Conservation (phyloP, 1,140 invertebrate species). For the Drosophila seguyi region DNA sequence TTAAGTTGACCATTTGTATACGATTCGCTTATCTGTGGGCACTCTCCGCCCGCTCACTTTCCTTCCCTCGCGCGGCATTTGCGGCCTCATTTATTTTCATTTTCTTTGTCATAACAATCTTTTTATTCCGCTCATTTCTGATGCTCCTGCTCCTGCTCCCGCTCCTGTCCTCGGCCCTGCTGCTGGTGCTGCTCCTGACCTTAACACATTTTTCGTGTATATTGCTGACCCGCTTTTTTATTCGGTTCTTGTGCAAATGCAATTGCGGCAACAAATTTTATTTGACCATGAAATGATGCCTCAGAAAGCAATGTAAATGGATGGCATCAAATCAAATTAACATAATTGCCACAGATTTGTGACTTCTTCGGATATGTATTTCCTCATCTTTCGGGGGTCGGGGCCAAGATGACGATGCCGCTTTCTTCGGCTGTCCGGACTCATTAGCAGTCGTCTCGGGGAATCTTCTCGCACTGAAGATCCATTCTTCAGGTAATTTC, state of each 20-base stretch:
- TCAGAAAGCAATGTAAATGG: constrained; percentile 48
- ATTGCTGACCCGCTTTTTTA: constrained; percentile 47
- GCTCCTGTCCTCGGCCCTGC: background rate
- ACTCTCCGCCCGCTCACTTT: constrained; percentile 10
- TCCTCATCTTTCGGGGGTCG: background rate
- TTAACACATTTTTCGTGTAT: constrained; percentile 51
- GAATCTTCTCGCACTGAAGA: constrained; percentile 15
- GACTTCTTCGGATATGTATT: constrained; percentile 27
- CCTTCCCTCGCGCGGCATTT: constrained; percentile 48
- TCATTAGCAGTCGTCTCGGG: constrained; percentile 55
- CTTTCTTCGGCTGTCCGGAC: constrained; percentile 47
- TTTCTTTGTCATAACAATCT: constrained; percentile 82
- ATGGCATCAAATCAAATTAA: constrained; percentile 73
- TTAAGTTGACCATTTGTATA: constrained; percentile 84
- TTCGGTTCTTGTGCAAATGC: constrained; percentile 63
- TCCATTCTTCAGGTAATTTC: constrained; percentile 34
- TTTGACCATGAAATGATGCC: constrained; percentile 63
- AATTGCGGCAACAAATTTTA: constrained; percentile 80
- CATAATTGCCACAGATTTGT: constrained; percentile 77
- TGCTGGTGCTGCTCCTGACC: constrained; percentile 34
- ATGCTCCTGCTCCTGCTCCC: constrained; percentile 22
- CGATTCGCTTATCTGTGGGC: constrained; percentile 72
- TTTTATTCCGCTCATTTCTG: constrained; percentile 60
- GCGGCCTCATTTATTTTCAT: constrained; percentile 83
- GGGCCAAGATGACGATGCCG: constrained; percentile 13